A percentile compares a stretch with the other conserved stretches of the same genome.
Conservation (phyloP, 2,113 vertebrate species). For the Paraplagusia blochii region DNA sequence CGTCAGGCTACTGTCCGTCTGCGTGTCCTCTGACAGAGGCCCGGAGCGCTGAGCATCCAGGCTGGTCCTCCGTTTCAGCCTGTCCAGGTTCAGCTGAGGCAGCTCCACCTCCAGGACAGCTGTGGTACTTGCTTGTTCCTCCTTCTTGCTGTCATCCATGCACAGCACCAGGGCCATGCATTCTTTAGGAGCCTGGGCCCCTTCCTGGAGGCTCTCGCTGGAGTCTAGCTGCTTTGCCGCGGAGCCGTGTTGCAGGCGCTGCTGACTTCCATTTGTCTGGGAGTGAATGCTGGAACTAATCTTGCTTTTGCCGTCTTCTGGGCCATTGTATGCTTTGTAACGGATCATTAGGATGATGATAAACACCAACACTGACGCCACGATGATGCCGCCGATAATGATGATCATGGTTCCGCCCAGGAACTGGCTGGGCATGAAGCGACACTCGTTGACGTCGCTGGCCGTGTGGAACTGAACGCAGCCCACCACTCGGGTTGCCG, state of each 20-base stretch:
- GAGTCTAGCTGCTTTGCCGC: constrained; percentile 64
- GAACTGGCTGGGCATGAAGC: constrained; percentile 87
- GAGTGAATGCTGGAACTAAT: constrained; percentile 82
- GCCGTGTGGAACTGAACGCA: constrained; percentile 87
- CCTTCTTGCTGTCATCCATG: constrained; percentile 54
- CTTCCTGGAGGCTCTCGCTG: constrained; percentile 68
- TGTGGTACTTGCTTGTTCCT: constrained; percentile 52
- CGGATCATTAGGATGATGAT: constrained; percentile 95
- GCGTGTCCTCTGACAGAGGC: constrained; percentile 76
- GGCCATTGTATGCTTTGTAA: constrained; percentile 86
- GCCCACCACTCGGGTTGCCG: constrained; percentile 85
- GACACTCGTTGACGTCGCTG: constrained; percentile 80
- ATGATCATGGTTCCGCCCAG: constrained; percentile 95
- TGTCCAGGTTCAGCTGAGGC: constrained; percentile 46
- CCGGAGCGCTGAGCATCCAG: constrained; percentile 69
- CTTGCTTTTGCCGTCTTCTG: constrained; percentile 73
- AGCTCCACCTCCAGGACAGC: constrained; percentile 67
- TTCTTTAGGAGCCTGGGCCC: constrained; percentile 61
- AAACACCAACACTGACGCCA: constrained; percentile 92
- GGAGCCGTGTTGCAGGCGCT: constrained; percentile 57
- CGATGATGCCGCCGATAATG: constrained; percentile 93
- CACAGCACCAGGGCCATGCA: constrained; percentile 75
- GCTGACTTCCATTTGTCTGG: constrained; percentile 83
- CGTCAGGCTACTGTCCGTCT: constrained; percentile 76
- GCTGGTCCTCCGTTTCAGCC: constrained; percentile 63